Base-by-base conservation (phyloP, 2,888 invertebrate species). In the Athalia rosae region DNA sequence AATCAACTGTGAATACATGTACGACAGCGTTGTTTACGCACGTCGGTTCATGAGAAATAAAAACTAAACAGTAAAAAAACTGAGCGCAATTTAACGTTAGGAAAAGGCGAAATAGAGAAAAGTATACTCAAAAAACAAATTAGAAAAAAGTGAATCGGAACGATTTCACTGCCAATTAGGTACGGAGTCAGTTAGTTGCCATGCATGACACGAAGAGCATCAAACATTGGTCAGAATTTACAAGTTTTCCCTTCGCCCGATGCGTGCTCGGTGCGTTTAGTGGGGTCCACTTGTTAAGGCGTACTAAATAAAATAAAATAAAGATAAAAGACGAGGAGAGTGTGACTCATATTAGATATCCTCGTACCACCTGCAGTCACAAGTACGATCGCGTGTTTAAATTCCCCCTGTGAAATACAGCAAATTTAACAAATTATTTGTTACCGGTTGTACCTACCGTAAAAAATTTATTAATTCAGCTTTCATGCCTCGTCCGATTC, bases 311-410 rank as follows among this genome's bases (percentile, higher is more conserved):
- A 45, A 71, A 71, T 4, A 71, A 45, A 43, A 71, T 45, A 71
- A 11, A 41, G 9, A 62, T 11, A 47, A 64, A 47, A 64, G 13
- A 7, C 4, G 41, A 5, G 4, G n/a, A 13, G 8, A 11, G 13
- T n/a, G 47, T 71, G 71, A 58, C 58, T 56, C 71, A 47, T 58
- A 28, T 28, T 28, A 48, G 71, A 13, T 58, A 67, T 58, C 50
- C n/a, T 53, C 53, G 71, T 71, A 71, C 56, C 71, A 71, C 71
- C 58, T 58, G 71, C 71, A 58, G 71, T 28, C 28, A 28, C 71
- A 58, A 71, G 43, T 58, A 71, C 71, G 71, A 71, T 71, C 56
- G 71, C 71, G 58, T 71, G 58, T 58, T 43, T 8, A 13, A 8
- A 15, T 69, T 41, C 9, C 69, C 41, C 69, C 58, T 43, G 13